These are phyloP conservation scores for Helogale parvula DNA, from an alignment of 2,113 vertebrate genomes.

Conservation along the genomic window DNA sequence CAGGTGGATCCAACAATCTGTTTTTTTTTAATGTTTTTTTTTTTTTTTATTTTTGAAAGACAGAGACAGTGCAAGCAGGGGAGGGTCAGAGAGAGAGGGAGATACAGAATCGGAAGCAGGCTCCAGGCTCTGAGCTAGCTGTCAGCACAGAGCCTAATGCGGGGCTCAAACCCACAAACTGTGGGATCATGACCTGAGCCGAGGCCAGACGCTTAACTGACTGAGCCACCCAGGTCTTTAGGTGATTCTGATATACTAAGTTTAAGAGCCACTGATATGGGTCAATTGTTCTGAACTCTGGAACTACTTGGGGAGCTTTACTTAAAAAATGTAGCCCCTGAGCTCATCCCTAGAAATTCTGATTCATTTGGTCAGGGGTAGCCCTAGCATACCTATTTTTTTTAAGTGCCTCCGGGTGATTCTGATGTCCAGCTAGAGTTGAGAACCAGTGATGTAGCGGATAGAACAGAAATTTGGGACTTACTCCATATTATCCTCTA, in stretches of 20 bases:
- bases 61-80: no score
- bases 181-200: no score
- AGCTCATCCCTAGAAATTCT: background rate
- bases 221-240: background rate
- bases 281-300: background rate
- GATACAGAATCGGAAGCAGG: no score
- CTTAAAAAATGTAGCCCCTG: background rate
- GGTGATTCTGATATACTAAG: background rate
- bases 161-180: no score
- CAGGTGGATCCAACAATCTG: background rate
- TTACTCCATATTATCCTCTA: background rate
- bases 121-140: no score
- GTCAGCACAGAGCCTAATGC: no score
- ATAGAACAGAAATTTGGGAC: background rate
- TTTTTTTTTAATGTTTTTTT: no score
- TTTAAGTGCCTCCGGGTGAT: background rate
- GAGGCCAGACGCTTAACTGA: no score
- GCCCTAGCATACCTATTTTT: background rate
- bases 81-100: no score
- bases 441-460: background rate
- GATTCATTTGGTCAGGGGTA: background rate
- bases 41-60: no score
- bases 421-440: background rate
- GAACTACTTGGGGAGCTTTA: background rate
- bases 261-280: background rate